Conservation (phyloP, 2,113 vertebrate genomes). For the Paraplagusia blochii region DNA sequence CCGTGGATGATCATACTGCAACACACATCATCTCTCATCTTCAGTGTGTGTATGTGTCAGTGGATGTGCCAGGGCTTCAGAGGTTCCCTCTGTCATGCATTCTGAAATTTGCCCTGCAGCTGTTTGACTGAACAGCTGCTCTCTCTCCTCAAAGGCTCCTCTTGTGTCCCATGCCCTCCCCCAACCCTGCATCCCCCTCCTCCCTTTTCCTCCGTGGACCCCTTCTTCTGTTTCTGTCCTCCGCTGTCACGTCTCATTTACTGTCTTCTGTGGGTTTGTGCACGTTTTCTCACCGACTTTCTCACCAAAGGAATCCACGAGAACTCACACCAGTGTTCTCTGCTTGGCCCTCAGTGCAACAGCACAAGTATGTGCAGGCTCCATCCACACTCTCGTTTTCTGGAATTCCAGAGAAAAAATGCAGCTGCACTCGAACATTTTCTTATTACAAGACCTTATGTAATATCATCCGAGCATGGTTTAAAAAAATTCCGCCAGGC, state of each 20-base stretch:
- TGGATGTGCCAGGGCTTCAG: constrained; percentile 34
- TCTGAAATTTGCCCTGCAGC: constrained; percentile 59
- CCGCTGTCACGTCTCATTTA: constrained; percentile 24
- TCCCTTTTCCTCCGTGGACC: no score
- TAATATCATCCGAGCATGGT: no score
- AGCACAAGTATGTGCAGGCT: not conserved
- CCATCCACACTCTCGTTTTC: not conserved
- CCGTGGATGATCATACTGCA: not conserved
- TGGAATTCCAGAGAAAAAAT: not conserved
- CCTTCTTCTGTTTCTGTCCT: constrained; percentile 30
- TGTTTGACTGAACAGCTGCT: constrained; percentile 67
- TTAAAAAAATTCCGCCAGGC: no score
- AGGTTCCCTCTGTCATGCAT: constrained; percentile 63
- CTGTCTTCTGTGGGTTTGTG: constrained; percentile 7
- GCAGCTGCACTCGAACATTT: not conserved
- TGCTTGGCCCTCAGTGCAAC: constrained; percentile 22
- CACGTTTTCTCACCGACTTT: constrained; percentile 3
- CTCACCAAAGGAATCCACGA: constrained; percentile 12
- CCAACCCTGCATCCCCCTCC: constrained; percentile 33
- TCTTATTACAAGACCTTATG: no score
- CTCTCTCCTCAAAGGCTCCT: constrained; percentile 62
- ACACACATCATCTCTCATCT: constrained; percentile 10
- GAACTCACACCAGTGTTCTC: constrained; percentile 8
- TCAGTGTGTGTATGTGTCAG: constrained; percentile 22
- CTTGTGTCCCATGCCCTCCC: constrained; percentile 63